Conservation (phyloP, 2,888 invertebrate genomes). For the Drosophila neotestacea region DNA sequence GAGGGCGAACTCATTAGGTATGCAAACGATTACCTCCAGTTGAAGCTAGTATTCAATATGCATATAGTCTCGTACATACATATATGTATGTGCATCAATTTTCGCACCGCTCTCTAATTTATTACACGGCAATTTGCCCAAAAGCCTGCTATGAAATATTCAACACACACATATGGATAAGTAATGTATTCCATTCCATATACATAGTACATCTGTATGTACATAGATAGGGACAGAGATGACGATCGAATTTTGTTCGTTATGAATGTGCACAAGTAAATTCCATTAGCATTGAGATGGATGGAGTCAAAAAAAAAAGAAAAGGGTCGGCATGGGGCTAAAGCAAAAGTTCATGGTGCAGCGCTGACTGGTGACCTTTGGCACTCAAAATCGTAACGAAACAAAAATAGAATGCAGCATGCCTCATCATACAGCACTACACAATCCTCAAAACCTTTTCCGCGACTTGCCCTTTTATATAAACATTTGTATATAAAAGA, state of each 20-base stretch:
- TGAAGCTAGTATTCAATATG: constrained; percentile 27
- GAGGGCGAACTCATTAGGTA: constrained; percentile 41
- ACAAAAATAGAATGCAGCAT: constrained; percentile 67
- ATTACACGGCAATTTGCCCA: constrained; percentile 69
- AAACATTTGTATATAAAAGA: constrained; percentile 2
- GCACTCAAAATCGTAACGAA: constrained; percentile 34
- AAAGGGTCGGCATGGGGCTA: neutral
- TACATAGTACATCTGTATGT: constrained; percentile 5
- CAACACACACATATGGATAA: constrained; percentile 39
- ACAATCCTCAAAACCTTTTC: neutral
- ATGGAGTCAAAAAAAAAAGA: neutral
- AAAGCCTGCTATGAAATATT: constrained; percentile 77
- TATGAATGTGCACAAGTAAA: constrained; percentile 48
- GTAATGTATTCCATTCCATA: constrained; percentile 32
- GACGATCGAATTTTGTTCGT: constrained; percentile 39
- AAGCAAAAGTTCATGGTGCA: constrained; percentile 56
- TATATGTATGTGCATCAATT: constrained; percentile 32
- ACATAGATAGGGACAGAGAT: constrained; percentile 21
- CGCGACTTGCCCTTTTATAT: constrained; percentile 16
- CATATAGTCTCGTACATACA: neutral
- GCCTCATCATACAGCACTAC: constrained; percentile 18
- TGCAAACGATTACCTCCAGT: constrained; percentile 30
- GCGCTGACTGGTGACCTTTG: constrained; percentile 66
- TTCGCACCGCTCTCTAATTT: constrained; percentile 57
- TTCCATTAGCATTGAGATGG: constrained; percentile 39